These are phyloP conservation scores for Pteropus alecto DNA, from an alignment of 2,113 vertebrate species.

Conservation along the genomic window DNA sequence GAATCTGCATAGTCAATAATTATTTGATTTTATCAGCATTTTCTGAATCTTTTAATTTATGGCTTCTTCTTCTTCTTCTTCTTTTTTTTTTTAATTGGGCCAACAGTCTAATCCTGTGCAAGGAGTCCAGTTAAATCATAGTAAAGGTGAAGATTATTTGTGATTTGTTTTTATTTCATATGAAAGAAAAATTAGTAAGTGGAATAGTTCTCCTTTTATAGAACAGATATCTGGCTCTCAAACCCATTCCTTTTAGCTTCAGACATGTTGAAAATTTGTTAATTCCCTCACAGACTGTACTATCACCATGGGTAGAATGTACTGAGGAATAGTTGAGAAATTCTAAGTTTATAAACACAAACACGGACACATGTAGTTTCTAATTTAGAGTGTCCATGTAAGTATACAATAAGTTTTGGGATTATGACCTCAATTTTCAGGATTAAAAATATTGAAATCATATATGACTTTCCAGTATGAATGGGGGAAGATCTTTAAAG, in stretches of 20 bases:
- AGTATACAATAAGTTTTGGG: neutral
- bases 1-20: neutral
- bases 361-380: neutral
- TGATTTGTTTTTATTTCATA: neutral
- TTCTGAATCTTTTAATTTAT: neutral
- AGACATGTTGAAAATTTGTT: neutral
- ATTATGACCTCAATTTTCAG: neutral
- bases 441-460: neutral
- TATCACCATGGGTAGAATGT: neutral
- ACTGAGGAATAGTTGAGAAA: neutral
- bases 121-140: neutral
- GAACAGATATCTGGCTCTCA: neutral
- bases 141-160: neutral
- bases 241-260: neutral
- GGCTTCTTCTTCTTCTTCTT: neutral
- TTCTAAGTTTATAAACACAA: neutral
- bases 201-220: neutral
- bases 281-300: neutral
- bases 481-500: neutral
- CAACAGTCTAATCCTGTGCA: neutral
- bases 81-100: neutral
- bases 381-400: neutral
- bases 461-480: neutral
- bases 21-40: neutral
- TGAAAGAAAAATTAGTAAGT: neutral